Evolutionary conservation across 2,888 invertebrate genomes (phyloP), one percentile per base, ranked within the genome.

Genomic region (Oligia strigilis): DNA sequence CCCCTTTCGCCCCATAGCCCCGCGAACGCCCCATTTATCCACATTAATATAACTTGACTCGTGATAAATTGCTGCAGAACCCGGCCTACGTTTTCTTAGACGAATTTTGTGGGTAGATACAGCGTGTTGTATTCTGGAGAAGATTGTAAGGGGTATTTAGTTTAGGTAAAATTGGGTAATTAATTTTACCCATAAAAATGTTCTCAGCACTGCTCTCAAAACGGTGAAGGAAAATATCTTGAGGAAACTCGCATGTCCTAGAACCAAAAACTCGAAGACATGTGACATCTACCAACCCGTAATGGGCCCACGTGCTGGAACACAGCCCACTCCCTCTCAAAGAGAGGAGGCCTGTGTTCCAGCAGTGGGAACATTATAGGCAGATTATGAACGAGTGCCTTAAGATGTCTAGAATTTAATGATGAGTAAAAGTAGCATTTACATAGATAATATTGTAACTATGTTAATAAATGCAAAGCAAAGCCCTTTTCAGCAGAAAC

Each of bases 41-140:
- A 95, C 97, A 96, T 96, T 96, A 96, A 97, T 97, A 96, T 96
- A 96, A 96, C 96, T 96, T 93, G 95, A 94, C 95, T 94, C 93
- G 96, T 97, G 97, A 97, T 97, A 97, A 97, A 97, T 97, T 96
- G 95, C 95, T 92, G 93, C 93, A 91, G 95, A 93, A 92, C 95
- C 96, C 91, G 89, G 92, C 95, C 95, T 95, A 94, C 95, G 95
- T 95, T 96, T 97, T 96, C 96, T 97, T 96, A 94, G 95, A 94
- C 95, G 95, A 95, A 95, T 94, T 95, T 94, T 92, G 92, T 89
- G 91, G 89, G 82, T 49, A 77, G 81, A 81, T 94, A 96, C 93
- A 96, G 95, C 89, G 14, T 95, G 96, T 85, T 90, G 43, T 62
- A 58, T 85, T 86, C 75, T 55, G 19, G 60, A 5, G 70, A 64